Conservation (phyloP, 2,888 invertebrate genomes). For the Trichacis sp. region DNA sequence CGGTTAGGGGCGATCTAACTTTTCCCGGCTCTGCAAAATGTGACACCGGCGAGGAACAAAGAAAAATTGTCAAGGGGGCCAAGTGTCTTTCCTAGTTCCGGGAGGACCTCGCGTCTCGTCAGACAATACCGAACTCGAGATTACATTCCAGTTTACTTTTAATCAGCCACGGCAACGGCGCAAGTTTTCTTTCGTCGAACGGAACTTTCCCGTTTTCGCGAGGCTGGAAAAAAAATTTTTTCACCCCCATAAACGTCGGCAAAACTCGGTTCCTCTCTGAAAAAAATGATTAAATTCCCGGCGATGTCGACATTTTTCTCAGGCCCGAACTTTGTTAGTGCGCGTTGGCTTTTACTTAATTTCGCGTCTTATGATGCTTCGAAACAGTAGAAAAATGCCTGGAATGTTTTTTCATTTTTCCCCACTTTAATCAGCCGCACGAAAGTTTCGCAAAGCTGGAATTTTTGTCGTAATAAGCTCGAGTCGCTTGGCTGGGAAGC, state of each 20-base stretch:
- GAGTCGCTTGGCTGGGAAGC: too few species aligned
- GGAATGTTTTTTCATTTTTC: not conserved
- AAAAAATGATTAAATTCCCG: conserved; percentile 36
- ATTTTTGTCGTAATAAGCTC: too few species aligned
- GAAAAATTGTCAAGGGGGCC: too few species aligned
- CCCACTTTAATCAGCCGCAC: too few species aligned
- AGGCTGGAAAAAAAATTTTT: conserved; percentile 27
- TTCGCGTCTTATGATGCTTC: not conserved
- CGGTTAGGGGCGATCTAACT: conserved; percentile 53
- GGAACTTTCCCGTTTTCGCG: conserved; percentile 29
- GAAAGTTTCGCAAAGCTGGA: too few species aligned
- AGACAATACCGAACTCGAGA: conserved; percentile 41
- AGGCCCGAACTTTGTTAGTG: not conserved
- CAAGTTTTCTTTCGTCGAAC: conserved; percentile 38
- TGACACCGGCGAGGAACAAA: conserved; percentile 52
- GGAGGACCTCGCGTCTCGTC: conserved; percentile 29
- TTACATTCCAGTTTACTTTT: conserved; percentile 42
- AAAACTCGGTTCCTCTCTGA: conserved; percentile 9
- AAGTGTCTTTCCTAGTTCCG: too few species aligned
- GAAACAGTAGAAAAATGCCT: not conserved
- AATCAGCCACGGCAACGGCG: conserved; percentile 36
- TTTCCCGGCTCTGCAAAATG: conserved; percentile 52
- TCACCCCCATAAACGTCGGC: conserved; percentile 19
- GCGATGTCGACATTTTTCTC: conserved; percentile 17
- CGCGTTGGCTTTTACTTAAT: not conserved